These are phyloP conservation scores for Drosophila rubida DNA, from an alignment of 2,888 invertebrate species.

Conservation along the genomic window DNA sequence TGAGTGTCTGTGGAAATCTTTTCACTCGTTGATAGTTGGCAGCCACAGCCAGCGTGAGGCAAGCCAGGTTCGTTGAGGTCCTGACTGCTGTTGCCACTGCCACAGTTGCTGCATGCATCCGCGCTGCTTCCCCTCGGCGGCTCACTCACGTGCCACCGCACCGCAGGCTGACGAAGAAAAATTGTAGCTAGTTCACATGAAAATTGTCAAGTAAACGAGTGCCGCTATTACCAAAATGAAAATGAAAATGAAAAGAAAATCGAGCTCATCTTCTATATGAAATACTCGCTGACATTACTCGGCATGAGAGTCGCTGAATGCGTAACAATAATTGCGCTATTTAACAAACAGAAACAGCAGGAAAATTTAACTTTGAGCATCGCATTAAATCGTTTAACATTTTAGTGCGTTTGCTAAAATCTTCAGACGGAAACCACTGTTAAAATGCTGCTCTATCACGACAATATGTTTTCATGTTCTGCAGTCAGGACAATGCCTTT, in stretches of 20 bases:
- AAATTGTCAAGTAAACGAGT: conserved; percentile 72
- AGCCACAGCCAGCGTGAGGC: conserved; percentile 42
- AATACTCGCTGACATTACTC: conserved; percentile 24
- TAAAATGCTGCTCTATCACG: too few species aligned
- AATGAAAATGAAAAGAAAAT: conserved; percentile 66
- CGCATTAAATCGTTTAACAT: too few species aligned
- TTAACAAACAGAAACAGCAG: too few species aligned
- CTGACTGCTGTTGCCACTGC: conserved; percentile 23
- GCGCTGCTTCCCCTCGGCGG: conserved; percentile 2
- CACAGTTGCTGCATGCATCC: conserved; percentile 14
- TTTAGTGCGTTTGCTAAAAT: too few species aligned
- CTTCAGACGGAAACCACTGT: too few species aligned
- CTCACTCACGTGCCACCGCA: conserved; percentile 9
- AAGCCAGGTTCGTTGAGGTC: conserved; percentile 50
- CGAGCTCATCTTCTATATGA: conserved; percentile 65
- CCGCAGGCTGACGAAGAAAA: conserved; percentile 68
- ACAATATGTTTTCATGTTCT: too few species aligned
- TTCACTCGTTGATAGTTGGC: conserved; percentile 67
- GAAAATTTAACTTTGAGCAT: too few species aligned
- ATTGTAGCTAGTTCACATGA: conserved; percentile 73
- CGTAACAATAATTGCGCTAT: background rate
- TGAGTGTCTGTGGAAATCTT: conserved; percentile 62
- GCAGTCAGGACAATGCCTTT: background rate
- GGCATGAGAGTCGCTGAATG: background rate
- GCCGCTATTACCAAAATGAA: conserved; percentile 74